These are phyloP conservation scores for Mimas tiliae DNA, from an alignment of 2,888 invertebrate genomes.

Conservation along the genomic window DNA sequence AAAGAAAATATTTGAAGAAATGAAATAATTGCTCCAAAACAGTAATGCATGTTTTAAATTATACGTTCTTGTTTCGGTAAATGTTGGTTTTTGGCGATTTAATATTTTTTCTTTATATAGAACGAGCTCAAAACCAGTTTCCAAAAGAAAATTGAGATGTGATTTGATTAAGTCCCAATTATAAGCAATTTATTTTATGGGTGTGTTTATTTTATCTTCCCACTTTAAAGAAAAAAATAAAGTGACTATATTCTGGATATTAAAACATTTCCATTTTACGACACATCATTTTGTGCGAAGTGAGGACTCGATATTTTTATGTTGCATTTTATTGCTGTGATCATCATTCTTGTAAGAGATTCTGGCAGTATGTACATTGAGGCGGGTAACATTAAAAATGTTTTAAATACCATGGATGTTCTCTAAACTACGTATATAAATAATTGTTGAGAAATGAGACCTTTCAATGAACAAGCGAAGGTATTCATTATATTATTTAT, in stretches of 20 bases:
- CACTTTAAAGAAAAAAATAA: not conserved
- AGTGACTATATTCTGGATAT: not conserved
- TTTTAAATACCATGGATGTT: not conserved
- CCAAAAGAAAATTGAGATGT: not conserved
- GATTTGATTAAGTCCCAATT: constrained; percentile 7
- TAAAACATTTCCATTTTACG: constrained; percentile 18
- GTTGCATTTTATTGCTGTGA: not conserved
- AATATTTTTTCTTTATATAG: not conserved
- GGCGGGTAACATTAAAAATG: not conserved
- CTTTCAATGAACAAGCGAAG: too few relatives aligned
- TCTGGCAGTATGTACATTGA: not conserved
- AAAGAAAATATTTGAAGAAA: not conserved
- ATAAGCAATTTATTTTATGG: constrained; percentile 13
- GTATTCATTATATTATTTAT: too few relatives aligned
- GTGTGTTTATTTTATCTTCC: constrained; percentile 1
- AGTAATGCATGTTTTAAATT: constrained; percentile 14
- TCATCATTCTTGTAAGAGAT: constrained; percentile 4
- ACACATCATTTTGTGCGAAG: not conserved
- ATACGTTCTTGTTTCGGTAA: constrained; percentile 9
- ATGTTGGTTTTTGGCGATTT: not conserved
- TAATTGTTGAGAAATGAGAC: not conserved
- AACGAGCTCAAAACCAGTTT: not conserved
- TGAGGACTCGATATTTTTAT: constrained; percentile 12
- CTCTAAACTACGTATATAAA: not conserved
- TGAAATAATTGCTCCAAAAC: not conserved